Evolutionary conservation across 92 coral and sea anemone species (phyloP).

Genomic region (Ricordea florida): DNA sequence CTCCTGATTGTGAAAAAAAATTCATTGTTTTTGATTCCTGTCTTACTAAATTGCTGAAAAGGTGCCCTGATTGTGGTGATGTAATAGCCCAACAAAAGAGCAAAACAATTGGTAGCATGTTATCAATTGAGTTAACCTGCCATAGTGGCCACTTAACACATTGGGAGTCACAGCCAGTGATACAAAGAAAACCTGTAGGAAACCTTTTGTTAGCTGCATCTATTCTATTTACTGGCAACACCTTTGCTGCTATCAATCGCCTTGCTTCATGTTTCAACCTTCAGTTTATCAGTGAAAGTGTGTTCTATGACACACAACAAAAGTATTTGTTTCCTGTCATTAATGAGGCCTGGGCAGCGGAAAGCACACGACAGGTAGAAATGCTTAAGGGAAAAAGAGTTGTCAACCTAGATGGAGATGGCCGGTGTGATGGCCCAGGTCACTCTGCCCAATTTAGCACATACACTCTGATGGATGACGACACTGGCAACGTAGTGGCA

Average conservation of each 20-base stretch:
- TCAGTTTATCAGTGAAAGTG: constrained; percentile 28
- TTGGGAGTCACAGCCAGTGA: constrained; percentile 45
- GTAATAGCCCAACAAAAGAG: not conserved
- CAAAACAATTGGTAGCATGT: constrained; percentile 31
- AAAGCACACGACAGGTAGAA: no score
- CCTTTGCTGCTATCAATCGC: constrained; percentile 17
- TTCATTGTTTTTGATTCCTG: not conserved
- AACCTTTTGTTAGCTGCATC: no score
- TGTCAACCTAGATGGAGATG: constrained; percentile 29
- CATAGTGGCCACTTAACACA: constrained; percentile 7
- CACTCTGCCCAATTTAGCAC: constrained; percentile 48
- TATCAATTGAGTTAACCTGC: constrained; percentile 13
- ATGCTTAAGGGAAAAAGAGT: no score
- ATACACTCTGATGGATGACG: constrained; percentile 37
- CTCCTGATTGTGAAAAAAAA: not conserved
- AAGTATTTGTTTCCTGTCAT: constrained; percentile 29
- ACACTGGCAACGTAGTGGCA: constrained; percentile 13
- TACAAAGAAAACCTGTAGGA: constrained; percentile 21
- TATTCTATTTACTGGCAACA: constrained; percentile 40
- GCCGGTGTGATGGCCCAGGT: constrained; percentile 30
- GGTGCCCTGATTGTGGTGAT: constrained; percentile 4
- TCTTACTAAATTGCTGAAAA: not conserved
- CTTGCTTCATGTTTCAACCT: constrained; percentile 24
- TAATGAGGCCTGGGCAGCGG: constrained; percentile 23
- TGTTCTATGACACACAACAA: constrained; percentile 16